Evolutionary conservation across 2,113 vertebrate species (phyloP).

Genomic region (Phoxinus phoxinus): DNA sequence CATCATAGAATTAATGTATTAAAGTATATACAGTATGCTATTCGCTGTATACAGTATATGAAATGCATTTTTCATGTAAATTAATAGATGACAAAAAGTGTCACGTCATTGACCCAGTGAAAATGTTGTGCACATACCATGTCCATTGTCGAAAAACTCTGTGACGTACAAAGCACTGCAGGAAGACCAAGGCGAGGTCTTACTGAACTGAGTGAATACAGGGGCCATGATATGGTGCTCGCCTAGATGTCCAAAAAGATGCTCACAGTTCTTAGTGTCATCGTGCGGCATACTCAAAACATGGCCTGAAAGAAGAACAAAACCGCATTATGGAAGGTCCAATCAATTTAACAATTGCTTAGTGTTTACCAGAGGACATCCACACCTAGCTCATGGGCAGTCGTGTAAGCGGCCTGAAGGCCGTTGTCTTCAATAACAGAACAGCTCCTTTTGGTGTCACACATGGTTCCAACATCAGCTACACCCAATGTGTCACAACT

Average conservation of each 20-base stretch:
- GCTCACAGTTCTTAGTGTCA: conserved; percentile 94
- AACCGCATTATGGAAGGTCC: neutral
- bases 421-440: conserved; percentile 97
- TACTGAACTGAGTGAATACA: conserved; percentile 93
- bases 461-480: conserved; percentile 98
- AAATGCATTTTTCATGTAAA: neutral
- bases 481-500: conserved; percentile 97
- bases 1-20: neutral
- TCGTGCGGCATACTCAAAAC: conserved; percentile 99
- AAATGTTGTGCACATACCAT: conserved; percentile 73
- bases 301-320: conserved; percentile 77
- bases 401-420: conserved; percentile 94
- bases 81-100: neutral
- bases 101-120: neutral
- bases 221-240: conserved; percentile 99
- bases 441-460: conserved; percentile 95
- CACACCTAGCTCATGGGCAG: conserved; percentile 95
- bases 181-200: conserved; percentile 92
- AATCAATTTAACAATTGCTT: neutral
- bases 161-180: conserved; percentile 96
- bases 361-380: neutral
- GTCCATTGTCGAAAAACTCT: conserved; percentile 92
- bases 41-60: neutral
- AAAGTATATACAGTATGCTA: neutral
- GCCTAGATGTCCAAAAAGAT: conserved; percentile 87